Base-by-base conservation (phyloP, 2,797 vertebrate species). In the Paedocypris micromegethes region DNA sequence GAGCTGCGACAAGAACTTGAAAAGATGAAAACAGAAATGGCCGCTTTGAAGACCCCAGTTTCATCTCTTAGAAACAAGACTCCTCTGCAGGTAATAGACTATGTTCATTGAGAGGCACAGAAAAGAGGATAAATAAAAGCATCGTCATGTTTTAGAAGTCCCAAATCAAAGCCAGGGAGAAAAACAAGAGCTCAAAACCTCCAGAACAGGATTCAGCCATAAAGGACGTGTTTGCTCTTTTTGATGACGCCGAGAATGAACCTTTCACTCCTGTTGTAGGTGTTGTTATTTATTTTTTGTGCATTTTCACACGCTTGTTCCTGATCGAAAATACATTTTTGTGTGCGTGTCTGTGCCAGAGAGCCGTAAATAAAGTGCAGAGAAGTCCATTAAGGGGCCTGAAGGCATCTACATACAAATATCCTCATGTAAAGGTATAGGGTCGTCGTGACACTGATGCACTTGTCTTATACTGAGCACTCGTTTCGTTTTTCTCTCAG, bases 1-100 rank as follows among this genome's bases (percentile, higher is more conserved):
- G 78, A 82, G 64, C 76, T 94, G 64, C 92, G 88, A 77, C 84
- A 90, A 62, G 81, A 93, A 58, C 83, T 94, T 81, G 83, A 87
- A 78, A 77, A 73, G 70, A 83, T 88, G 85, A 89, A 58, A 61
- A 81, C 81, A 85, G 84, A 91, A 69, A 95, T 87, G 83, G 94
- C 94, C 39, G 6, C 69, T 71, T 60, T 76, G 76, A 80, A 80
- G 60, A 82, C 79, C 63, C 85, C 85, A 75, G 85, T 85, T 64
- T 83, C 81, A 58, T 74, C 72, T 0, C 44, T 59, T 75, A 80
- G 79, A 54, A 64, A 71, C 69, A 50, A 51, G 53, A 72, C 50
- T 5, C 48, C 40, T 68, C 39, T 77, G 46, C 54, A 77, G 71
- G 60, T 64, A 64, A 56, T 77, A 76, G 53, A 7, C 48, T 41